phyloP scores from a whole-genome alignment of 2,888 invertebrate genomes.

The Amphipoea lucens region DNA sequence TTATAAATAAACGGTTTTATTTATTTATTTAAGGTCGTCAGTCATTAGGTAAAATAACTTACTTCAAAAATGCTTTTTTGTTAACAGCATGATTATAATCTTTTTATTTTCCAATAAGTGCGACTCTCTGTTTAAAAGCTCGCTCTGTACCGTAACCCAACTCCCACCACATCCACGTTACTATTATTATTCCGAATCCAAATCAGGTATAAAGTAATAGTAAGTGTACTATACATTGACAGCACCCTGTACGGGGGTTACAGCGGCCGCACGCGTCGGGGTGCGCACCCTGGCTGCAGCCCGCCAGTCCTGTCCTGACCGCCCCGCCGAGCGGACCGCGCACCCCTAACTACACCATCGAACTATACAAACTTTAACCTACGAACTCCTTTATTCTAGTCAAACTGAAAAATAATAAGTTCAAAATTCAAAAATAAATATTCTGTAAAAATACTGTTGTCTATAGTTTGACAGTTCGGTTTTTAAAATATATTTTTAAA shows the following conservation, averaged over 20 bases:
- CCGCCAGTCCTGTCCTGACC: conserved; percentile 85
- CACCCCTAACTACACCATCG: conserved; percentile 79
- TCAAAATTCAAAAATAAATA: conserved; percentile 39
- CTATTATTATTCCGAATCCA: conserved; percentile 61
- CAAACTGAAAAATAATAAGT: conserved; percentile 38
- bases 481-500: conserved; percentile 59
- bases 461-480: conserved; percentile 9
- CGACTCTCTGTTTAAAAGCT: neutral
- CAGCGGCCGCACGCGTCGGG: conserved; percentile 84
- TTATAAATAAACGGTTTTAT: no score
- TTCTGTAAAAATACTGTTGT: neutral
- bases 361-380: conserved; percentile 66
- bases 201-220: conserved; percentile 66
- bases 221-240: conserved; percentile 51
- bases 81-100: neutral
- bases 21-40: no score
- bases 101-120: neutral
- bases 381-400: conserved; percentile 57
- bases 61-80: neutral
- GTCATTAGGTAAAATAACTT: neutral
- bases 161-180: conserved; percentile 45
- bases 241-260: conserved; percentile 80
- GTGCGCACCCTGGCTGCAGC: conserved; percentile 79
- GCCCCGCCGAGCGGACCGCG: conserved; percentile 86
- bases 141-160: neutral